Conservation (phyloP, 2,888 invertebrate genomes). For the Branchipolynoe longqiensis region DNA sequence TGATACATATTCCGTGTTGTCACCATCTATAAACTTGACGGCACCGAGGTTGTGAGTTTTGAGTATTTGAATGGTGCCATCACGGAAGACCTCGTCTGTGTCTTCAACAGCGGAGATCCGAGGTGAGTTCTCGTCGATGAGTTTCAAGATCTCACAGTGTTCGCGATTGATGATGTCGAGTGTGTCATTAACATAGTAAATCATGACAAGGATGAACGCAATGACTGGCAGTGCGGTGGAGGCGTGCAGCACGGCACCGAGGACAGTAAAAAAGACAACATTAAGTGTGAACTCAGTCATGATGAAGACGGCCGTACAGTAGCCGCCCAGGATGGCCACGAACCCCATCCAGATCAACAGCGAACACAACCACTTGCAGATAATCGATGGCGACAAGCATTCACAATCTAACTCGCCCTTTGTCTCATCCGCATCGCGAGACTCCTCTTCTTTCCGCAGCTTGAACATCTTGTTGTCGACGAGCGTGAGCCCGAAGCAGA, state of each 20-base stretch:
- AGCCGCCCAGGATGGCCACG: slow-evolving; percentile 66
- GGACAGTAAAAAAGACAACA: slow-evolving; percentile 66
- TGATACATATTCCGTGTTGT: slow-evolving; percentile 70
- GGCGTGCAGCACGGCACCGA: slow-evolving; percentile 65
- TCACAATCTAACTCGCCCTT: slow-evolving; percentile 25
- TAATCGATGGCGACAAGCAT: slow-evolving; percentile 23
- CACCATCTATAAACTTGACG: slow-evolving; percentile 71
- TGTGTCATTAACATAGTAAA: slow-evolving; percentile 67
- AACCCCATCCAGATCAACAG: slow-evolving; percentile 67
- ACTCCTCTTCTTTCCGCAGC: slow-evolving; percentile 48
- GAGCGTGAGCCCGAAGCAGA: slow-evolving; percentile 64
- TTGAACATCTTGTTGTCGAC: slow-evolving; percentile 62
- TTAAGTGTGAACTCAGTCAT: slow-evolving; percentile 66
- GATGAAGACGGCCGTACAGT: slow-evolving; percentile 66
- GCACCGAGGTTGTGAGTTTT: slow-evolving; percentile 70
- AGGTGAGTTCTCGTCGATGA: slow-evolving; percentile 71
- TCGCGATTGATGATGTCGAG: slow-evolving; percentile 66
- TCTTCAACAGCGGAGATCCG: slow-evolving; percentile 69
- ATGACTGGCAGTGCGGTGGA: slow-evolving; percentile 68
- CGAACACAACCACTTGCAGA: slow-evolving; percentile 60
- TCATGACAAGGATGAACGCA: slow-evolving; percentile 59
- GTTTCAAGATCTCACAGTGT: slow-evolving; percentile 65
- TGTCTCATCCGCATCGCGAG: slow-evolving; percentile 59
- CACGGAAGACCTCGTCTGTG: slow-evolving; percentile 64
- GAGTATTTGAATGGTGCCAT: slow-evolving; percentile 66